Conservation (phyloP, 2,888 invertebrate species). For the Chaitophorus viminalis region DNA sequence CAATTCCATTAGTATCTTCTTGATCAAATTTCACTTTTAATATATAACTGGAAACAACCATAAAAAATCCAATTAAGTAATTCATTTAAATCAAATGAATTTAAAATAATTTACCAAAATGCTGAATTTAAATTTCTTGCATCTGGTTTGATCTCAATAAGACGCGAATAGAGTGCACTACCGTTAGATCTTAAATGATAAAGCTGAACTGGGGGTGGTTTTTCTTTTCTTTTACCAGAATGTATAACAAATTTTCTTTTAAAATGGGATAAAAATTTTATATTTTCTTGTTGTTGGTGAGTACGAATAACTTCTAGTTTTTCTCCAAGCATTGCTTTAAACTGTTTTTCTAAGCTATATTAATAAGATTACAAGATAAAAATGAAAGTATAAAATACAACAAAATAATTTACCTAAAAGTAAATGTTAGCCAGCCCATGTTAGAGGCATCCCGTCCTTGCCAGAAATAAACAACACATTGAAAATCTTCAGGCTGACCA, state of each 20-base stretch:
- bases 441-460: constrained; percentile 96
- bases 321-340: constrained; percentile 86
- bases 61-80: constrained; percentile 4
- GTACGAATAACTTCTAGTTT: constrained; percentile 94
- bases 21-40: constrained; percentile 90
- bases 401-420: constrained; percentile 78
- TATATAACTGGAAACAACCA: constrained; percentile 77
- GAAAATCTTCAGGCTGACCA: constrained; percentile 75
- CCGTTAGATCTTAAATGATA: constrained; percentile 97
- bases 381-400: neutral
- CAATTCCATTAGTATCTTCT: constrained; percentile 80
- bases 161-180: constrained; percentile 89
- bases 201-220: constrained; percentile 80
- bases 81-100: constrained; percentile 27
- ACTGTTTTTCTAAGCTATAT: constrained; percentile 83
- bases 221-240: constrained; percentile 80
- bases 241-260: constrained; percentile 93
- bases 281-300: constrained; percentile 98
- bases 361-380: constrained; percentile 2
- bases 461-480: constrained; percentile 99
- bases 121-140: constrained; percentile 88
- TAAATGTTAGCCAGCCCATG: constrained; percentile 99
- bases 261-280: constrained; percentile 98
- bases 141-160: constrained; percentile 85
- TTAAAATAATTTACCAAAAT: constrained; percentile 79